phyloP scores from a whole-genome alignment of 1,140 invertebrate genomes.

The Apis cerana region DNA sequence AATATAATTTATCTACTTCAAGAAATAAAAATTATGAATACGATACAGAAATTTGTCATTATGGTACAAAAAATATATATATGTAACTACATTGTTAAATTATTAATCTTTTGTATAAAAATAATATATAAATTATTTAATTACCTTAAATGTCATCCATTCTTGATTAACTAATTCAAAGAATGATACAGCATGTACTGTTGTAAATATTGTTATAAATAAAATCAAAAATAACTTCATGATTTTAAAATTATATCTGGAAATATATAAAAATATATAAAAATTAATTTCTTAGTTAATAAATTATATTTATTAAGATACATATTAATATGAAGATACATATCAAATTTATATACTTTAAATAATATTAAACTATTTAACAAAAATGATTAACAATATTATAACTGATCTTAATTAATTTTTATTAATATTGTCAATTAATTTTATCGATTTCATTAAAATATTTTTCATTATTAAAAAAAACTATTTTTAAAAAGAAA shows the following conservation, averaged over 20 bases:
- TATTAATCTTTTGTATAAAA: neutral
- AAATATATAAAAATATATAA: slow-evolving; percentile 29
- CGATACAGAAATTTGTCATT: neutral
- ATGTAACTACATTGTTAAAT: too few relatives aligned
- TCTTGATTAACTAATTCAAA: slow-evolving; percentile 87
- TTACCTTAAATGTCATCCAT: slow-evolving; percentile 89
- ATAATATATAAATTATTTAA: neutral
- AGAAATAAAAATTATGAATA: neutral
- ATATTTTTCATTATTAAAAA: too few relatives aligned
- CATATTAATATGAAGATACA: too few relatives aligned
- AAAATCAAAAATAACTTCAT: slow-evolving; percentile 81
- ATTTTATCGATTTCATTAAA: too few relatives aligned
- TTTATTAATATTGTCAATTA: too few relatives aligned
- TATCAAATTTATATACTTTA: neutral
- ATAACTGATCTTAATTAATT: too few relatives aligned
- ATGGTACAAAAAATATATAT: neutral
- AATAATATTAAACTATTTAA: too few relatives aligned
- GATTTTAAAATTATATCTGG: slow-evolving; percentile 26
- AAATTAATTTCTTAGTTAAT: neutral
- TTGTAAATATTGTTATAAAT: slow-evolving; percentile 78
- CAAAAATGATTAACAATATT: too few relatives aligned
- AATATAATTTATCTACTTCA: neutral
- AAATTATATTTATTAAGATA: neutral
- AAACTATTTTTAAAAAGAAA: too few relatives aligned
- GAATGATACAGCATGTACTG: slow-evolving; percentile 84